Conservation (phyloP, 2,888 invertebrate species). For the Lutraria lutraria region DNA sequence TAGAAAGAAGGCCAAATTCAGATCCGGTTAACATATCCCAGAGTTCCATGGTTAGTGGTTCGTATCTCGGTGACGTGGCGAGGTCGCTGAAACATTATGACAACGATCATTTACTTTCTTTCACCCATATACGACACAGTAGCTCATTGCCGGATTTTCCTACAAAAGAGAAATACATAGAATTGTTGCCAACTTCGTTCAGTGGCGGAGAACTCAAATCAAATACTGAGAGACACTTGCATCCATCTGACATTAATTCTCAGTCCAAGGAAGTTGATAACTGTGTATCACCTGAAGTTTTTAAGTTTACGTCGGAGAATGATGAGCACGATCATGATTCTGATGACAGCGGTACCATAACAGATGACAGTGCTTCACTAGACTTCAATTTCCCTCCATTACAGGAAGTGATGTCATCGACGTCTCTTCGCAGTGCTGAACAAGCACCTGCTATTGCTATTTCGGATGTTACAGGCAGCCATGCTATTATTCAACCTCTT, state of each 20-base stretch:
- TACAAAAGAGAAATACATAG: slow-evolving; percentile 53
- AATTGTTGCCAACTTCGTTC: slow-evolving; percentile 44
- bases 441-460: slow-evolving; percentile 42
- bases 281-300: slow-evolving; percentile 40
- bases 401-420: slow-evolving; percentile 61
- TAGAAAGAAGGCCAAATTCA: slow-evolving; percentile 58
- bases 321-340: slow-evolving; percentile 41
- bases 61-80: slow-evolving; percentile 65
- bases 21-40: slow-evolving; percentile 67
- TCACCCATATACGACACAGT: slow-evolving; percentile 70
- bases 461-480: slow-evolving; percentile 32
- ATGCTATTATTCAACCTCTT: slow-evolving; percentile 37
- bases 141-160: slow-evolving; percentile 73
- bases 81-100: slow-evolving; percentile 70
- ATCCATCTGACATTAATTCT: neutral
- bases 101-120: slow-evolving; percentile 59
- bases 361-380: slow-evolving; percentile 64
- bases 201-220: slow-evolving; percentile 16
- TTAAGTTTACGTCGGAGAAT: slow-evolving; percentile 2
- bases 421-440: slow-evolving; percentile 25
- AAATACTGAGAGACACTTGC: neutral
- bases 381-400: slow-evolving; percentile 71
- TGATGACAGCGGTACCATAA: slow-evolving; percentile 63
- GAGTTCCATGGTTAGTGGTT: slow-evolving; percentile 58
- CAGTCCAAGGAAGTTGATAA: neutral